Evolutionary conservation across 2,888 invertebrate species (phyloP).

Genomic region (Athrips mouffetella): DNA sequence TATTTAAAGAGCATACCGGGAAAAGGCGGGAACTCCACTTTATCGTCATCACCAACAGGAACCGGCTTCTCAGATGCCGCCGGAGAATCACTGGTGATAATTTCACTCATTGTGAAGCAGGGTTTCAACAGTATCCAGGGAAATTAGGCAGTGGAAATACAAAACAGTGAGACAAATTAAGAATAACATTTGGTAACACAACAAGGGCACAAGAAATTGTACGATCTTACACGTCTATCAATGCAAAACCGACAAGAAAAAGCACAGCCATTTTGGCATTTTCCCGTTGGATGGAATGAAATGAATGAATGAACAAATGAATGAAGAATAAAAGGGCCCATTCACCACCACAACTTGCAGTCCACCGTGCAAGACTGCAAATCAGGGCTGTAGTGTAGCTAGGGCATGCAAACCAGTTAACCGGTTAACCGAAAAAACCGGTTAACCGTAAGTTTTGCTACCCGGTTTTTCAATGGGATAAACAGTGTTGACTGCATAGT

Average conservation of each 20-base stretch:
- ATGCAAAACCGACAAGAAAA: slow-evolving; percentile 24
- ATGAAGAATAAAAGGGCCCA: no score
- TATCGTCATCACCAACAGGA: slow-evolving; percentile 39
- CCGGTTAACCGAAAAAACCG: no score
- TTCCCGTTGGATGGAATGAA: slow-evolving; percentile 15
- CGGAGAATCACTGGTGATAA: slow-evolving; percentile 44
- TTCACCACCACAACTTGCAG: no score
- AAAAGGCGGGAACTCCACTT: slow-evolving; percentile 64
- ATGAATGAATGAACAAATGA: no score
- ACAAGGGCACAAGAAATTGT: background rate
- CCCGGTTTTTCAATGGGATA: no score
- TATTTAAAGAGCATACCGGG: slow-evolving; percentile 43
- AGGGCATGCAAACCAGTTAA: no score
- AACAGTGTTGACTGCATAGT: no score
- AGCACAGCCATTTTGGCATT: slow-evolving; percentile 56
- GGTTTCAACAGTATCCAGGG: background rate
- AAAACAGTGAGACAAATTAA: background rate
- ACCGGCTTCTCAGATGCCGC: slow-evolving; percentile 61
- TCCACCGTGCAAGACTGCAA: no score
- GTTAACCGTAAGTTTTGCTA: no score
- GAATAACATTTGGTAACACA: background rate
- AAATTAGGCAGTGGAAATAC: background rate
- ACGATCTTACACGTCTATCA: slow-evolving; percentile 13
- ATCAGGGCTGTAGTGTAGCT: no score
- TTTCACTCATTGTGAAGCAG: slow-evolving; percentile 55